These are phyloP conservation scores for Drosophila nebulosa DNA, from an alignment of 1,140 invertebrate species.

Conservation along the genomic window DNA sequence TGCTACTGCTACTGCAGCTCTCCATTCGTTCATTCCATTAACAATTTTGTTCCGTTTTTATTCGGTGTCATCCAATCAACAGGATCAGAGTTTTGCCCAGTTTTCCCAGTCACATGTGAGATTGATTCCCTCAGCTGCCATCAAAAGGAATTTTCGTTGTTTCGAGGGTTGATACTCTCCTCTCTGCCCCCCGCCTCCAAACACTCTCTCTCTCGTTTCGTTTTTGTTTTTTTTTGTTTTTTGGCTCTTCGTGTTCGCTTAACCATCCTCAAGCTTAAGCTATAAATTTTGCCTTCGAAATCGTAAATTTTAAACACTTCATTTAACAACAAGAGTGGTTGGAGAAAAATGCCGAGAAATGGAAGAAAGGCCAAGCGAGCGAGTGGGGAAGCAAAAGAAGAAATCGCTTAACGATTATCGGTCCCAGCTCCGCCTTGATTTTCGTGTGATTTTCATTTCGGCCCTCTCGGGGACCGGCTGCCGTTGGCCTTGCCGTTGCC, in stretches of 20 bases:
- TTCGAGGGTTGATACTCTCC: background rate
- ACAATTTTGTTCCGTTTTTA: conserved; percentile 58
- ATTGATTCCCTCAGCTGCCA: conserved; percentile 67
- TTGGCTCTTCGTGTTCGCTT: background rate
- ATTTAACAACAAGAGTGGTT: conserved; percentile 44
- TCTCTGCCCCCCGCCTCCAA: background rate
- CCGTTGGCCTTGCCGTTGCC: background rate
- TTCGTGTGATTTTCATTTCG: background rate
- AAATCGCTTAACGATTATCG: conserved; percentile 71
- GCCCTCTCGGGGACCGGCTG: background rate
- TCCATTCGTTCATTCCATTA: conserved; percentile 33
- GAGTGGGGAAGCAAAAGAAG: conserved; percentile 21
- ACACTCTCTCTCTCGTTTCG: background rate
- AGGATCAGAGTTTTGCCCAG: conserved; percentile 20
- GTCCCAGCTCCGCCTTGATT: conserved; percentile 4
- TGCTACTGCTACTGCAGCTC: background rate
- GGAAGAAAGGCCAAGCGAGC: background rate
- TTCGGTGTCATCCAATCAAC: conserved; percentile 65
- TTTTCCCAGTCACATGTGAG: conserved; percentile 40
- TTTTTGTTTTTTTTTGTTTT: conserved; percentile 11
- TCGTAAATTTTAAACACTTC: conserved; percentile 73
- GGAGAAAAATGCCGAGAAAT: background rate
- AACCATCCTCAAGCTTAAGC: background rate
- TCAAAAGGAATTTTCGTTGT: conserved; percentile 41
- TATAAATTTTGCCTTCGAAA: conserved; percentile 14